Conservation (phyloP, 2,113 vertebrate genomes). For the Verasper variegatus region DNA sequence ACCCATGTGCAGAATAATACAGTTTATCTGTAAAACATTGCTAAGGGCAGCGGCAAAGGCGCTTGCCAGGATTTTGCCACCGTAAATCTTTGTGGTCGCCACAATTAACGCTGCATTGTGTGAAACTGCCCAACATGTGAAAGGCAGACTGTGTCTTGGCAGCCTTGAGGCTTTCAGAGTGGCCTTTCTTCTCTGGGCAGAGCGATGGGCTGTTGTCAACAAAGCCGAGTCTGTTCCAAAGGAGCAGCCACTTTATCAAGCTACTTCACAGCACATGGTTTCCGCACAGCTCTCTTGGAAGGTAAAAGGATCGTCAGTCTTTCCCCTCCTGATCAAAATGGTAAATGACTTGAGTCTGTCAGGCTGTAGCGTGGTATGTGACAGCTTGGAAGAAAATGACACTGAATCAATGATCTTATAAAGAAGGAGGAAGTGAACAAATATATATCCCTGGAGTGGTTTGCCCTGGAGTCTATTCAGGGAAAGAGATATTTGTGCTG, state of each 20-base stretch:
- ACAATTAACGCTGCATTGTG: slow-evolving; percentile 50
- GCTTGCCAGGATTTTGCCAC: slow-evolving; percentile 36
- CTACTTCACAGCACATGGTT: slow-evolving; percentile 65
- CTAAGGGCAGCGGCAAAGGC: slow-evolving; percentile 22
- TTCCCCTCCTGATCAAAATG: slow-evolving; percentile 56
- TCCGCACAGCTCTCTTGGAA: slow-evolving; percentile 32
- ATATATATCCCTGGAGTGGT: neutral
- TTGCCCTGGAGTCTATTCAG: slow-evolving; percentile 25
- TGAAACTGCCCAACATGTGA: slow-evolving; percentile 56
- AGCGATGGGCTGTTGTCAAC: slow-evolving; percentile 65
- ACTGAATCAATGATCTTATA: slow-evolving; percentile 27
- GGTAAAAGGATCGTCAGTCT: slow-evolving; percentile 52
- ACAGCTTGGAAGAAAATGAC: slow-evolving; percentile 36
- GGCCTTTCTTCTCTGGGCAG: slow-evolving; percentile 66
- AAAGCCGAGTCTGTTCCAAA: slow-evolving; percentile 74
- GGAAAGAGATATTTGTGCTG: slow-evolving; percentile 28
- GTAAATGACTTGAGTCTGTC: slow-evolving; percentile 13
- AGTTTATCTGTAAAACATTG: slow-evolving; percentile 21
- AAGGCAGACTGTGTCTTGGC: slow-evolving; percentile 67
- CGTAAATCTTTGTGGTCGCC: slow-evolving; percentile 50
- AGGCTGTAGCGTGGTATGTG: slow-evolving; percentile 2
- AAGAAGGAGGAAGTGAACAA: slow-evolving; percentile 38
- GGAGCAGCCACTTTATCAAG: slow-evolving; percentile 67
- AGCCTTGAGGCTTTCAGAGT: slow-evolving; percentile 63
- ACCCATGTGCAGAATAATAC: neutral